Evolutionary conservation across 2,888 invertebrate species (phyloP), one percentile per base, ranked within the genome.

Genomic region (Cecidostiba fungosa): DNA sequence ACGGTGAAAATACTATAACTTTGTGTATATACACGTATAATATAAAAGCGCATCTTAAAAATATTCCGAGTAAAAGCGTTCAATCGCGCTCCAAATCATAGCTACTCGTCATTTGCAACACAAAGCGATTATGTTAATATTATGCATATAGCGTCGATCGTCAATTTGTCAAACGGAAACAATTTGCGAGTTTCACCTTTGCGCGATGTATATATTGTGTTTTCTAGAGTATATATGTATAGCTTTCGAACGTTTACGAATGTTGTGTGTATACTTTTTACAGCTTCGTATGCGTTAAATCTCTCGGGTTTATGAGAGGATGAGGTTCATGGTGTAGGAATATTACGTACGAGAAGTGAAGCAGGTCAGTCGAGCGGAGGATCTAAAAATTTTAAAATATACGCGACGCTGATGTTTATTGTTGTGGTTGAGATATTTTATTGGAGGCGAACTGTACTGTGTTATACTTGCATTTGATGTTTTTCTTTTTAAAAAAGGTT

Each of bases 1-100:
- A 59, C 54, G 74, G 78, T 73, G 82, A 82, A 82, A 59, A 82
- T 66, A 77, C 59, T 23, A 36, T 23, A 77, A 69, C 74, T 50
- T 50, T 50, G 16, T 47, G 16, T 50, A 16, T n/a, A n/a, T 43
- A 36, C 43, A n/a, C 3, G 23, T 12, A 23, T 3, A 62, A 19
- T 23, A 23, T 62, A 62, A n/a, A 62, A 62, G 62, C 3, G 62
- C 62, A 62, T 29, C 66, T 66, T 66, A 66, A 54, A 54, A 54
- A n/a, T 59, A 26, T 66, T 66, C 12, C 62, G n/a, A 54, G n/a
- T 16, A 59, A 29, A 77, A 50, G 47, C 29, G 14, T 3, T 19
- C 32, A 16, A 43, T 16, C n/a, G 59, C 29, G 74, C 43, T 74
- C 74, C 29, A 29, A 26, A 50, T 74, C 50, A 1, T 29, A 12